These are phyloP conservation scores for Danaus melanippus DNA, from an alignment of 1,140 invertebrate genomes.

Conservation along the genomic window DNA sequence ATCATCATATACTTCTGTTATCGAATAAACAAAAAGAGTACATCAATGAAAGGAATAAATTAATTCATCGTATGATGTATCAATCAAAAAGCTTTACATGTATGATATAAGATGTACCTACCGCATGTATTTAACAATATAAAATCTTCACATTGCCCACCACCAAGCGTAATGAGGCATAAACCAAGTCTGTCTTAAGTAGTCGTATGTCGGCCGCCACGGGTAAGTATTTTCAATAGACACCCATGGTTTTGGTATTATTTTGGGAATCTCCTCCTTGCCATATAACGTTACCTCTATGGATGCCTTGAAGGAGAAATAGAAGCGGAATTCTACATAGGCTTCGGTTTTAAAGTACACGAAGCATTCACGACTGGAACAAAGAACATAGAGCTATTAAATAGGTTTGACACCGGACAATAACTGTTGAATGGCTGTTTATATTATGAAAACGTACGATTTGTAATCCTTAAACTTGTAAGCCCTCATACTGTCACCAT, in stretches of 20 bases:
- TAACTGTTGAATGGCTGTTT: no score
- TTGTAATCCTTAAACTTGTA: slow-evolving; percentile 9
- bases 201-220: slow-evolving; percentile 33
- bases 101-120: no score
- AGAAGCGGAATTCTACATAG: slow-evolving; percentile 40
- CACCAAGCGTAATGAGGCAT: slow-evolving; percentile 22
- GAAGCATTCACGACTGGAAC: slow-evolving; percentile 38
- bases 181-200: slow-evolving; percentile 16
- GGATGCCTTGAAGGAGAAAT: slow-evolving; percentile 37
- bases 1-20: no score
- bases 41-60: no score
- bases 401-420: no score
- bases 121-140: no score
- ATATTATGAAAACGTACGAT: slow-evolving; percentile 11
- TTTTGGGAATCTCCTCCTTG: slow-evolving; percentile 3
- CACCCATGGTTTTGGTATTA: slow-evolving; percentile 22
- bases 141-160: slow-evolving; percentile 18
- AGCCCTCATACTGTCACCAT: slow-evolving; percentile 8
- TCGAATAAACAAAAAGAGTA: no score
- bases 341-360: slow-evolving; percentile 40
- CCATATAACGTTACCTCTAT: slow-evolving; percentile 35
- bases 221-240: slow-evolving; percentile 20
- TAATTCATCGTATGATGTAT: no score
- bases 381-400: slow-evolving; percentile 1
- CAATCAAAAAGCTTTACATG: no score